Evolutionary conservation across 23 tunicate species (phyloP), one percentile per base, ranked within the genome.

Genomic region (Ascidia mentula): DNA sequence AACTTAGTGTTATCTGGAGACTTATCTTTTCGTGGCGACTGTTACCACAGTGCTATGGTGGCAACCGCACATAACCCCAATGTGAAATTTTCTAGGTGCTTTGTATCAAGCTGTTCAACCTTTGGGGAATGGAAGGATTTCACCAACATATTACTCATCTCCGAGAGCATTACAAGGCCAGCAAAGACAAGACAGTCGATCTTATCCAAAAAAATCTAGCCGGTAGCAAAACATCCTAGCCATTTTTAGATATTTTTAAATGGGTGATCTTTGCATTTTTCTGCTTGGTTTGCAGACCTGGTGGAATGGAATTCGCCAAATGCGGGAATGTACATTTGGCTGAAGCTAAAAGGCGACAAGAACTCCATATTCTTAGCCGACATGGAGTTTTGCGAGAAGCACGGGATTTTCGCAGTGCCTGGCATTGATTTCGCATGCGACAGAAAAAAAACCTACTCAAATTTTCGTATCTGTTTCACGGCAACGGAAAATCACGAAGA

Each of bases 41-140:
- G n/a, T n/a, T n/a, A n/a, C n/a, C n/a, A n/a, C n/a, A n/a, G n/a
- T n/a, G n/a, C n/a, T n/a, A n/a, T n/a, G n/a, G n/a, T n/a, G n/a
- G n/a, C n/a, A n/a, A n/a, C n/a, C n/a, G n/a, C n/a, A n/a, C n/a
- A n/a, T n/a, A n/a, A n/a, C n/a, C n/a, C n/a, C n/a, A n/a, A n/a
- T n/a, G n/a, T n/a, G n/a, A n/a, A n/a, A n/a, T n/a, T n/a, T n/a
- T n/a, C n/a, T n/a, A n/a, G n/a, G n/a, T n/a, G n/a, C n/a, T n/a
- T n/a, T n/a, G n/a, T 53, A 9, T 53, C 28, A 53, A 53, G 24
- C 13, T 53, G 65, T 53, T 53, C 24, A 28, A 53, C 2, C 65
- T 40, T 40, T 77, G 75, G 82, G 89, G 89, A 31, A 77, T 77
- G 61, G 77, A 70, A 6, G 89, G 89, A 12, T 78, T 85, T 40